Conservation (phyloP, 2,888 invertebrate species). For the Hydroisotoma schaefferi region DNA sequence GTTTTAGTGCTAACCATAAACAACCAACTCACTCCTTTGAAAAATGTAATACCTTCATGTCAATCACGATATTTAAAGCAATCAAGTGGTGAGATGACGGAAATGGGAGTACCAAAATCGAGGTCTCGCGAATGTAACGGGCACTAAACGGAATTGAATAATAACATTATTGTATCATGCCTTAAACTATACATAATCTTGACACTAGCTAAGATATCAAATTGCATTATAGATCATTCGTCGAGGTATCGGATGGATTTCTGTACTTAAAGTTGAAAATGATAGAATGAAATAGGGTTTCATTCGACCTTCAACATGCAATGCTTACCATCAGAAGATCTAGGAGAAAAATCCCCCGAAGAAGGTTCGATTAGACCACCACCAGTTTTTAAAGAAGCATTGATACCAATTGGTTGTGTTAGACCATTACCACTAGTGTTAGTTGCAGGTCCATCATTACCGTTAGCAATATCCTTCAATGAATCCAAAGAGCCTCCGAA, state of each 20-base stretch:
- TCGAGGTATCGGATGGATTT: no score
- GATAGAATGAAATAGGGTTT: no score
- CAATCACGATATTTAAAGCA: background rate
- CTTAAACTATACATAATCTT: no score
- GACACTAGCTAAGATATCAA: no score
- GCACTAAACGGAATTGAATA: no score
- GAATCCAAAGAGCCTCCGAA: slow-evolving; percentile 61
- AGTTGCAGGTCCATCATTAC: slow-evolving; percentile 25
- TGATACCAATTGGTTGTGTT: background rate
- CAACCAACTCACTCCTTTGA: no score
- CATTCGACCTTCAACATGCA: no score
- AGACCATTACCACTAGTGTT: background rate
- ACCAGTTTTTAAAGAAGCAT: slow-evolving; percentile 8
- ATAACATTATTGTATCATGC: no score
- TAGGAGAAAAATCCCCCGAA: slow-evolving; percentile 42
- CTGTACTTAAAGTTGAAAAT: no score
- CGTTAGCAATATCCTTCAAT: slow-evolving; percentile 54
- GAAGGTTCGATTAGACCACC: slow-evolving; percentile 25
- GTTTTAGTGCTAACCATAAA: no score
- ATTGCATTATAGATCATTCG: no score
- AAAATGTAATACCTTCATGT: background rate
- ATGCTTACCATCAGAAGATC: slow-evolving; percentile 48
- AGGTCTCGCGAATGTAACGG: slow-evolving; percentile 30
- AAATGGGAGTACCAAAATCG: slow-evolving; percentile 44
- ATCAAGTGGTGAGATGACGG: slow-evolving; percentile 47